phyloP scores from a whole-genome alignment of 1,140 invertebrate species.

The Macrocentrus cingulum region DNA sequence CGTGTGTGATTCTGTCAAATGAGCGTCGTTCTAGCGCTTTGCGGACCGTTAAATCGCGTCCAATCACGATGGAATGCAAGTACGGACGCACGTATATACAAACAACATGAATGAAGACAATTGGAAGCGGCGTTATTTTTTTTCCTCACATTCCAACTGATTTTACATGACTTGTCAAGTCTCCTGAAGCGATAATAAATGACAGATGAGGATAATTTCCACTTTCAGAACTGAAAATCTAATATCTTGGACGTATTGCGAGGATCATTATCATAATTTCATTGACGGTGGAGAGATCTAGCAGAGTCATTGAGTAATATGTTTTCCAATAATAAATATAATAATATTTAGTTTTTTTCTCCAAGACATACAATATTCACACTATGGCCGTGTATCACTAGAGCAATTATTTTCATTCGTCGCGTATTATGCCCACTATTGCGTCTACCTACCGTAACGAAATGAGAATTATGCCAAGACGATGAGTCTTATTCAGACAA shows the following conservation, averaged over 20 bases:
- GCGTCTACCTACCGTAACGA: constrained; percentile 34
- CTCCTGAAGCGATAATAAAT: too few species aligned
- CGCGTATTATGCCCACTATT: constrained; percentile 43
- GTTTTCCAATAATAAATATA: constrained; percentile 24
- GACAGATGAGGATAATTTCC: too few species aligned
- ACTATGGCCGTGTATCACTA: constrained; percentile 32
- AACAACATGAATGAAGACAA: too few species aligned
- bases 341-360: constrained; percentile 30
- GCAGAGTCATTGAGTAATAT: too few species aligned
- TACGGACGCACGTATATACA: not conserved
- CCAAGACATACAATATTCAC: constrained; percentile 7
- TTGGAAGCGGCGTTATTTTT: not conserved
- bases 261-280: not conserved
- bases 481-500: not conserved
- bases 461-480: constrained; percentile 19
- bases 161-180: too few species aligned
- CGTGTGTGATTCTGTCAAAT: constrained; percentile 48
- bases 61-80: constrained; percentile 19
- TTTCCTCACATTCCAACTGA: not conserved
- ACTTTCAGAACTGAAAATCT: too few species aligned
- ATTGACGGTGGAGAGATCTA: not conserved
- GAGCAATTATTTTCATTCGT: constrained; percentile 41
- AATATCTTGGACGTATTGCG: too few species aligned
- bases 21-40: constrained; percentile 39
- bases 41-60: constrained; percentile 47